Base-by-base conservation (phyloP, 2,113 vertebrate genomes). In the Pelusios castaneus region DNA sequence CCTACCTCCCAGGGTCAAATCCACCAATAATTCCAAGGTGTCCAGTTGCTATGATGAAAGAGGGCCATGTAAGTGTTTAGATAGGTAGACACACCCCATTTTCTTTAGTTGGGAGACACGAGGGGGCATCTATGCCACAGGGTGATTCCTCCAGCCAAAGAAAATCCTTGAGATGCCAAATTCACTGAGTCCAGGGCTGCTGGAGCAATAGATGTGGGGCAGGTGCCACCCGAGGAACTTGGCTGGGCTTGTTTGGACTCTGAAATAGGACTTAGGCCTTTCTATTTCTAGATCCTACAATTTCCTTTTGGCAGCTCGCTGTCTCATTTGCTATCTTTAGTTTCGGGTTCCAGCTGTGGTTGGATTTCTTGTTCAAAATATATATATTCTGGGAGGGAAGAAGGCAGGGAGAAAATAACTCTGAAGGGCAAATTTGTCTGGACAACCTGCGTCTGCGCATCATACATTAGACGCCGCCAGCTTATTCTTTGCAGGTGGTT, bases 261-360 rank as follows among this genome's bases (percentile, higher is more conserved):
- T 22, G 27, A 80, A 80, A 38, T 78, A 54, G 34, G 63, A 41
- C 54, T 79, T 89, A n/a, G 78, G 63, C 38, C 47, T 55, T 14
- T 34, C 90, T 91, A 82, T 82, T 91, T 91, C 51, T 43, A 84
- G 60, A 91, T 78, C 83, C 63, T 79, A 60, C 85, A 89, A 89
- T 95, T 89, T 80, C 76, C 56, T 73, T 25, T 77, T 95, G 92
- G 94, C 94, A 89, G 43, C 43, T 34, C 21, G 45, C 63, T 77
- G 63, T 91, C 80, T 93, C 91, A 93, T 93, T 93, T 95, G 56
- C 89, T 91, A 93, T 87, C 80, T 93, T 91, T 87, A 91, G 55
- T 52, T 54, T 70, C 84, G 55, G 85, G 82, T 84, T 70, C 63
- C 60, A 90, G 91, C 38, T 6, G 73, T 12, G 70, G 90, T 67